phyloP scores from a whole-genome alignment of 2,797 vertebrate species.

The Taenioides sp. region DNA sequence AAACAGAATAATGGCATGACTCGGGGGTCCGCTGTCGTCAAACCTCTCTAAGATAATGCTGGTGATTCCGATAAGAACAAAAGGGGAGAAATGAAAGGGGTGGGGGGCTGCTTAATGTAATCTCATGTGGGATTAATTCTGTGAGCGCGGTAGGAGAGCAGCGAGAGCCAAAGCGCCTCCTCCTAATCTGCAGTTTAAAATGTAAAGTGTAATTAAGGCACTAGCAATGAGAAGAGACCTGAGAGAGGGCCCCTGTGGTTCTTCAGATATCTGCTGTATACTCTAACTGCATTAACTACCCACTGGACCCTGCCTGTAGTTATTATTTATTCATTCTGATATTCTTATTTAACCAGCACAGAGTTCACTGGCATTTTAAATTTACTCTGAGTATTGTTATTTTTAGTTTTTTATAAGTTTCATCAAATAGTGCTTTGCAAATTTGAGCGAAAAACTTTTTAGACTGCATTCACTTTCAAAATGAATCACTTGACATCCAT shows the following conservation, averaged over 20 bases:
- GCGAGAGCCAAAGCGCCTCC: constrained; percentile 55
- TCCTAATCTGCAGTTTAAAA: constrained; percentile 75
- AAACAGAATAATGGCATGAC: constrained; percentile 70
- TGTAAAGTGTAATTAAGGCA: constrained; percentile 77
- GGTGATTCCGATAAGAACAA: constrained; percentile 68
- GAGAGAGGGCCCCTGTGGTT: constrained; percentile 36
- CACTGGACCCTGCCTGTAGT: background rate
- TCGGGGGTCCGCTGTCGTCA: constrained; percentile 36
- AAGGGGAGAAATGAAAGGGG: constrained; percentile 36
- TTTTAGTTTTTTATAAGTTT: no score
- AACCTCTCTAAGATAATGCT: constrained; percentile 66
- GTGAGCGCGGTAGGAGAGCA: constrained; percentile 54
- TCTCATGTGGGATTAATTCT: constrained; percentile 78
- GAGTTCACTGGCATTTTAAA: background rate
- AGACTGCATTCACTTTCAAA: no score
- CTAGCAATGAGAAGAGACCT: constrained; percentile 49
- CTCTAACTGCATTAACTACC: background rate
- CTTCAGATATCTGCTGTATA: constrained; percentile 31
- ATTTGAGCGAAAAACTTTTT: no score
- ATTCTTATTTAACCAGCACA: background rate
- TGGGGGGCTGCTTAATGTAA: constrained; percentile 75
- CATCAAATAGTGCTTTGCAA: no score
- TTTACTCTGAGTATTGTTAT: no score
- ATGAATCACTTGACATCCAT: no score
- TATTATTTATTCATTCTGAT: background rate